Percentiles rank a stretch among this genome's conserved stretches.
phyloP scores from a whole-genome alignment of 1,140 invertebrate genomes.

The Penaeus japonicus region DNA sequence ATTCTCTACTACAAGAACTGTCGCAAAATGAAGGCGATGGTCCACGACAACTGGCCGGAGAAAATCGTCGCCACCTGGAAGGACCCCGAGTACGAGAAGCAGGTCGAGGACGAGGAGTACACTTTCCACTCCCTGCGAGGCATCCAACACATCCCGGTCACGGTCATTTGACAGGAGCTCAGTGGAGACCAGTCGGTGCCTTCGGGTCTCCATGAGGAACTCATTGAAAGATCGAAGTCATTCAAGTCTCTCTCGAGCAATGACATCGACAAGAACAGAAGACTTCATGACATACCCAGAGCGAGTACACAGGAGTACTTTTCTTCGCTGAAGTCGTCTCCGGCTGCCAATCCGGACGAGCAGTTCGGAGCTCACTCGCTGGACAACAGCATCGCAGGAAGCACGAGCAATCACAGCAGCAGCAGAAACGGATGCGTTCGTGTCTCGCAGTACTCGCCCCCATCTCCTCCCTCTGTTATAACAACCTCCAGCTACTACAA shows the following conservation, averaged over 20 bases:
- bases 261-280: conserved; percentile 17
- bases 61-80: conserved; percentile 59
- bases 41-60: conserved; percentile 59
- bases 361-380: conserved; percentile 24
- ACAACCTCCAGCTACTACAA: conserved; percentile 24
- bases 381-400: conserved; percentile 31
- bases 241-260: conserved; percentile 34
- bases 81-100: conserved; percentile 58
- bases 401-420: conserved; percentile 26
- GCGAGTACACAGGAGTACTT: conserved; percentile 1
- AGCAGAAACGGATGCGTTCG: conserved; percentile 28
- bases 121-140: conserved; percentile 57
- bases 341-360: background rate
- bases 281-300: conserved; percentile 23
- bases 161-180: conserved; percentile 60
- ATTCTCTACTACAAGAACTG: conserved; percentile 58
- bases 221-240: conserved; percentile 41
- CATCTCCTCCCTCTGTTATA: conserved; percentile 19
- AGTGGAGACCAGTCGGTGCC: conserved; percentile 51
- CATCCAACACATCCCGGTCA: conserved; percentile 54
- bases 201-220: conserved; percentile 57
- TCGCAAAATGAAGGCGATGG: conserved; percentile 58
- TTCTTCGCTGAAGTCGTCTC: conserved; percentile 41
- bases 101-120: conserved; percentile 58
- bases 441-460: conserved; percentile 27